These are phyloP conservation scores for Pollimyrus isidori DNA, from an alignment of 2,113 vertebrate species.

Conservation along the genomic window DNA sequence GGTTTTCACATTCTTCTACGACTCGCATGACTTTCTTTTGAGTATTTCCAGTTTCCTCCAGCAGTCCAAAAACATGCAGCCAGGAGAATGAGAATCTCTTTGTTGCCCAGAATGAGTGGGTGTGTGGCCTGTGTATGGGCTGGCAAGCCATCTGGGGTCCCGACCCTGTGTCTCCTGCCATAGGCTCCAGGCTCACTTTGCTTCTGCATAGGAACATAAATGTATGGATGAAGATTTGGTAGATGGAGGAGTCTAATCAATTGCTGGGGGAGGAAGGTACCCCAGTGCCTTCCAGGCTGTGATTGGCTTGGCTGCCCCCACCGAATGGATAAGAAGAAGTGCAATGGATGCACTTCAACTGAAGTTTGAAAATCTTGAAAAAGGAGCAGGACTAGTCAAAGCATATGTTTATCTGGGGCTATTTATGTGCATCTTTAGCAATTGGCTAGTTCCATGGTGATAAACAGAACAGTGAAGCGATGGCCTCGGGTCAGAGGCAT, in stretches of 20 bases:
- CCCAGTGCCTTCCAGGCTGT: background rate
- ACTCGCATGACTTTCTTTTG: background rate
- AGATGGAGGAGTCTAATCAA: background rate
- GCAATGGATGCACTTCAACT: background rate
- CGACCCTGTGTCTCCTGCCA: background rate
- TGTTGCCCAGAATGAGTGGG: background rate
- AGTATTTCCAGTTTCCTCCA: background rate
- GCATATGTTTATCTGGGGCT: background rate
- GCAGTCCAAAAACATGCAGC: background rate
- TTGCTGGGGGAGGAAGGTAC: background rate
- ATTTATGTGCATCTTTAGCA: background rate
- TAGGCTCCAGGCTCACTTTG: background rate
- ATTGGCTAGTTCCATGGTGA: background rate
- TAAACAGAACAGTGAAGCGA: background rate
- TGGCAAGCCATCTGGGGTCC: background rate
- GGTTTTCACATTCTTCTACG: background rate
- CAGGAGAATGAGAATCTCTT: background rate
- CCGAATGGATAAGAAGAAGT: background rate
- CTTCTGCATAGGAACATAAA: background rate
- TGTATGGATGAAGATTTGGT: background rate
- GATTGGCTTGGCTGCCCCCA: background rate
- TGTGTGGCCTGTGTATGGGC: background rate
- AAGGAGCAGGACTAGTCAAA: background rate
- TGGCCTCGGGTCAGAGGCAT: background rate
- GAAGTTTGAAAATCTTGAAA: background rate